phyloP scores from a whole-genome alignment of 2,888 invertebrate genomes.

The Amphipoea lucens region DNA sequence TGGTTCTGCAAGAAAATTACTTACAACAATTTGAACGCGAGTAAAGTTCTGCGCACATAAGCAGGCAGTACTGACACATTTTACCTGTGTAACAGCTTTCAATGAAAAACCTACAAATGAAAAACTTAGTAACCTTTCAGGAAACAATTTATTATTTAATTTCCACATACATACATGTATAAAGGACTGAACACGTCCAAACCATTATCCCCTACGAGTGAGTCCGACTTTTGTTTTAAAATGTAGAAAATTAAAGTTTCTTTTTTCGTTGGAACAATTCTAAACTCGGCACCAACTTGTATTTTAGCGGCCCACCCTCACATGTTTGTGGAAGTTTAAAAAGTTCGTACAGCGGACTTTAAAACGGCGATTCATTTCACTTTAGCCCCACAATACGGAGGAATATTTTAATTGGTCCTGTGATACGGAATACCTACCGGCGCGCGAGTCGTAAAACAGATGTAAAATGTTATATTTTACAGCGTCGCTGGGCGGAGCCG shows the following conservation, averaged over 20 bases:
- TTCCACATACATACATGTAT: conserved; percentile 57
- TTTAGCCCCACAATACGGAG: conserved; percentile 78
- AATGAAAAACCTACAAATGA: conserved; percentile 17
- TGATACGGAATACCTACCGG: conserved; percentile 70
- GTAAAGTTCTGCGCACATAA: background rate
- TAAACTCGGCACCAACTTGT: conserved; percentile 88
- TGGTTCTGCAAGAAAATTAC: background rate
- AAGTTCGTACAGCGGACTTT: conserved; percentile 82
- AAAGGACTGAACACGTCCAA: conserved; percentile 79
- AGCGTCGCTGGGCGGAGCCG: conserved; percentile 53
- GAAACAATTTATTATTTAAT: conserved; percentile 56
- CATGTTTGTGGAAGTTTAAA: conserved; percentile 88
- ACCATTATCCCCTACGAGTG: conserved; percentile 83
- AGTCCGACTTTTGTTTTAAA: conserved; percentile 87
- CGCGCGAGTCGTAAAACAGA: conserved; percentile 70
- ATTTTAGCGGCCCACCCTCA: conserved; percentile 87
- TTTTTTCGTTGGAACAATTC: conserved; percentile 88
- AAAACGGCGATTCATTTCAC: conserved; percentile 83
- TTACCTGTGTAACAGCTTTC: background rate
- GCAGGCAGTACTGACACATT: background rate
- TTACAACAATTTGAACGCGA: background rate
- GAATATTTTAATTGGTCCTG: conserved; percentile 84
- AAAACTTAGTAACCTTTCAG: conserved; percentile 10
- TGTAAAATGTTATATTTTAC: conserved; percentile 71
- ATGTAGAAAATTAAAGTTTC: conserved; percentile 88